Percentiles rank a stretch among this genome's conserved stretches.
These are phyloP conservation scores for Embiotoca jacksoni DNA, from an alignment of 2,113 vertebrate species.

Conservation along the genomic window DNA sequence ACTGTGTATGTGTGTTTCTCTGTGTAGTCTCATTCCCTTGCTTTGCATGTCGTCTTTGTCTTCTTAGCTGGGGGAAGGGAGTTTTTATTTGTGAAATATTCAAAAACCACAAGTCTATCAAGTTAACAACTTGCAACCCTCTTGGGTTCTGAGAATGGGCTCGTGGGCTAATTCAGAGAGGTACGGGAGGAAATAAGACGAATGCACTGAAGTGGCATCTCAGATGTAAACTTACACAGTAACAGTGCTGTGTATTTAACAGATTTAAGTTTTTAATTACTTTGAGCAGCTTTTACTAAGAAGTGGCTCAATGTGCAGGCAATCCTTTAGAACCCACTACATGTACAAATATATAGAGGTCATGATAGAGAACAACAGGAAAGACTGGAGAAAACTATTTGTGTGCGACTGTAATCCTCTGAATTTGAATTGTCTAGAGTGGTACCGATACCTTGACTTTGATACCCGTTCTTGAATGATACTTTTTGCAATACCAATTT, in stretches of 20 bases:
- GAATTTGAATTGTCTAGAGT: too few species aligned
- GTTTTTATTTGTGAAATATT: conserved; percentile 34
- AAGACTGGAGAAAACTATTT: too few species aligned
- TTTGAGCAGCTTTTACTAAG: background rate
- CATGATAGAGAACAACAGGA: too few species aligned
- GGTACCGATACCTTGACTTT: too few species aligned
- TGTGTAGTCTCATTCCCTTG: conserved; percentile 48
- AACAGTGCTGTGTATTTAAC: background rate
- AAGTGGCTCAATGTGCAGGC: background rate
- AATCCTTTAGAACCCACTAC: background rate
- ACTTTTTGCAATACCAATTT: too few species aligned
- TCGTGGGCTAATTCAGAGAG: conserved; percentile 2
- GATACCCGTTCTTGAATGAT: too few species aligned
- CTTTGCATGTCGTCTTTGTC: conserved; percentile 43
- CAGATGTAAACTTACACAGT: background rate
- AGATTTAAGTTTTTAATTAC: background rate
- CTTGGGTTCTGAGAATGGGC: background rate
- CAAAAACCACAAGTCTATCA: conserved; percentile 23
- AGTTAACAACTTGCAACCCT: conserved; percentile 29
- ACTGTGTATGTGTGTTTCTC: conserved; percentile 16
- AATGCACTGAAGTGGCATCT: background rate
- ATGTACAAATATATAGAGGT: background rate
- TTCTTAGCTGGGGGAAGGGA: conserved; percentile 33
- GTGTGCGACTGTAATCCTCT: too few species aligned
- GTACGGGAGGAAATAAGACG: background rate